Evolutionary conservation across 2,888 invertebrate species (phyloP), one percentile per base, ranked within the genome.

Genomic region (Trichogramma dendrolimi): DNA sequence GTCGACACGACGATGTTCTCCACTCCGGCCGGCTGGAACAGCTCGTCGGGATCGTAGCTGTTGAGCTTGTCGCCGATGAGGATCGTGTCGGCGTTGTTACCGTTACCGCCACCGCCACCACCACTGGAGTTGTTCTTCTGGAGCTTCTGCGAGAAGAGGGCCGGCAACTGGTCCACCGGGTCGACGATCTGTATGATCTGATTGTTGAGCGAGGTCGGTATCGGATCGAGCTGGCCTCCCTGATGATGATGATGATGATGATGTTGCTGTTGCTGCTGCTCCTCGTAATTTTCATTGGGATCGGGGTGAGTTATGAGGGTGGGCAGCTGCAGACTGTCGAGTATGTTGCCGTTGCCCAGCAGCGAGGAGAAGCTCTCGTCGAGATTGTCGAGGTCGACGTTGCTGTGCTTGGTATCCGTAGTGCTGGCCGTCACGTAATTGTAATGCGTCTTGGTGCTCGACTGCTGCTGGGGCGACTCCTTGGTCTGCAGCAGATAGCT

Each of bases 361-460:
- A 79, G 66, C 5, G 67, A 64, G 0, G 77, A 69, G 39, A 71
- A 76, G 44, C 72, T 67, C 4, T 73, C 61, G 50, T 73, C 72
- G 4, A 77, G 52, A 6, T 74, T 70, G 27, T 67, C 72, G 6
- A 72, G 46, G 42, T 71, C 65, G 3, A 60, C 42, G 11, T 27
- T 27, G 27, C 27, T 73, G 46, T 46, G n/a, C 27, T 46, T 46
- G 46, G 46, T 46, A n/a, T n/a, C n/a, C 2, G 46, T 46, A n/a
- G 46, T 61, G 47, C 74, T 73, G 0, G 71, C 70, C 81, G 83
- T 43, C 81, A 83, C 11, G 81, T 81, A 48, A 79, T 79, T 69
- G 72, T 79, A 73, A 74, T 77, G 51, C 79, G 81, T 68, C 79
- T 81, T 39, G 81, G 80, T 58, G 79, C 80, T 67, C 76, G 80